phyloP scores from a whole-genome alignment of 2,888 invertebrate species.

The Pocota personata region DNA sequence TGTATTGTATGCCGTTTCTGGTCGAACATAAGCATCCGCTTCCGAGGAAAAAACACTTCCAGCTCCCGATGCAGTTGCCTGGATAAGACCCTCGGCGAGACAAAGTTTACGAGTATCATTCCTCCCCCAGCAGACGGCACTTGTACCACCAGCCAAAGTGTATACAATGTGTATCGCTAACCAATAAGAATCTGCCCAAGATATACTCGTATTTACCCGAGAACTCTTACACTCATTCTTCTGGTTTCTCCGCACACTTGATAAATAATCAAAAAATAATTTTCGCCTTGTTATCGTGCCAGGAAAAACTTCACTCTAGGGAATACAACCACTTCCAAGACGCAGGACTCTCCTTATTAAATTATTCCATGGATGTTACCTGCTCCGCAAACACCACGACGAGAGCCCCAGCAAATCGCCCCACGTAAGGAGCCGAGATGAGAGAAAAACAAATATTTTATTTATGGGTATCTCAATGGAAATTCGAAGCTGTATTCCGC shows the following conservation, averaged over 20 bases:
- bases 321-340: slow-evolving; percentile 68
- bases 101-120: slow-evolving; percentile 72
- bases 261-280: slow-evolving; percentile 74
- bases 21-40: slow-evolving; percentile 53
- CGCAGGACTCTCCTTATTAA: slow-evolving; percentile 71
- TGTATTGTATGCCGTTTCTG: slow-evolving; percentile 50
- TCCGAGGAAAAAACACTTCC: slow-evolving; percentile 12
- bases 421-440: slow-evolving; percentile 55
- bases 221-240: slow-evolving; percentile 35
- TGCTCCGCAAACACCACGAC: slow-evolving; percentile 67
- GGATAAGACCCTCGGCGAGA: slow-evolving; percentile 62
- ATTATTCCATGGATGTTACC: slow-evolving; percentile 73
- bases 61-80: slow-evolving; percentile 29
- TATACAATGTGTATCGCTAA: slow-evolving; percentile 64
- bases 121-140: slow-evolving; percentile 28
- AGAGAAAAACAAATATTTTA: slow-evolving; percentile 74
- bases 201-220: slow-evolving; percentile 64
- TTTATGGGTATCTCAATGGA: slow-evolving; percentile 70
- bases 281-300: slow-evolving; percentile 73
- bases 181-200: slow-evolving; percentile 55
- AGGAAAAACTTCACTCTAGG: slow-evolving; percentile 69
- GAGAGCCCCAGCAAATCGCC: slow-evolving; percentile 28
- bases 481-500: slow-evolving; percentile 28
- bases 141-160: slow-evolving; percentile 32
- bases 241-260: slow-evolving; percentile 64